Conservation (phyloP, 2,888 invertebrate genomes). For the Sphaerophoria rueppellii region DNA sequence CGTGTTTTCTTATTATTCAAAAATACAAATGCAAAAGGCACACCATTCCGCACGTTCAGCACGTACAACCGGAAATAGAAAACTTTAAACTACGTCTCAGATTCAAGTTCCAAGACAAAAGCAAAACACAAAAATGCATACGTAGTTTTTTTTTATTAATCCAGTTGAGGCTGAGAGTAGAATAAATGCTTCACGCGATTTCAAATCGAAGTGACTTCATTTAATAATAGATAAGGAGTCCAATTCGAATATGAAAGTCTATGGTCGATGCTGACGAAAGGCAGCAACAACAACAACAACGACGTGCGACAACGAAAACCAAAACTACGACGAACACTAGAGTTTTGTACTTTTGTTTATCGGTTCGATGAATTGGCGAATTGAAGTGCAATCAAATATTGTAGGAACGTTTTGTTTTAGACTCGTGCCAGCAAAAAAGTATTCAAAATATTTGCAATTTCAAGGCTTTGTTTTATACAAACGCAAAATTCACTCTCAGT, state of each 20-base stretch:
- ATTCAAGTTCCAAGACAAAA: neutral
- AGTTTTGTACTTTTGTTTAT: constrained; percentile 18
- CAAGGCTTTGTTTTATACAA: neutral
- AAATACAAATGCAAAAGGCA: constrained; percentile 41
- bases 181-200: neutral
- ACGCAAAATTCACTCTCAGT: neutral
- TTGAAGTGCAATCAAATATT: neutral
- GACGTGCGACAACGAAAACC: too few relatives aligned
- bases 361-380: constrained; percentile 17
- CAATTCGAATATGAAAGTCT: neutral
- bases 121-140: constrained; percentile 14
- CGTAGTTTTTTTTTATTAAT: constrained; percentile 6
- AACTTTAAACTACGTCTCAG: constrained; percentile 52
- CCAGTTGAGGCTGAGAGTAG: neutral
- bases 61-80: constrained; percentile 41
- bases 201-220: constrained; percentile 8
- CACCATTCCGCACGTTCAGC: constrained; percentile 34
- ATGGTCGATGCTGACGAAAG: neutral
- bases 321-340: constrained; percentile 6
- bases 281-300: neutral
- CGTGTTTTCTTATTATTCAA: constrained; percentile 11
- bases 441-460: neutral
- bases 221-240: constrained; percentile 21
- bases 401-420: neutral
- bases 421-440: neutral